These are phyloP conservation scores for Solea senegalensis DNA, from an alignment of 2,113 vertebrate species.

Conservation along the genomic window DNA sequence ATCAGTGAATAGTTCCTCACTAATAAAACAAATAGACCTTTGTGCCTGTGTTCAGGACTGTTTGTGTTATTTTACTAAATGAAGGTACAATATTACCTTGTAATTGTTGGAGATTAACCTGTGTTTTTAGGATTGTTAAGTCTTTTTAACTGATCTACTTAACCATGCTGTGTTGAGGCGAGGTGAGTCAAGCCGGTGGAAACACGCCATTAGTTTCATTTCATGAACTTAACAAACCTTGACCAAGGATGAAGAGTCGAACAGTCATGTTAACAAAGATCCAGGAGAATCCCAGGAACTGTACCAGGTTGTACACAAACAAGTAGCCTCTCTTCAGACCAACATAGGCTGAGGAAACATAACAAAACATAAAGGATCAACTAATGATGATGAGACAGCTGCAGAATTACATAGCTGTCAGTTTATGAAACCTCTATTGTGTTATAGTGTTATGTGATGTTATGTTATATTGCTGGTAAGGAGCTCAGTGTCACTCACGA, in stretches of 20 bases:
- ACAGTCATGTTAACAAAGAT: slow-evolving; percentile 96
- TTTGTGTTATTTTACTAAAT: slow-evolving; percentile 11
- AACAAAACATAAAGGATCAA: neutral
- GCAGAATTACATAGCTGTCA: neutral
- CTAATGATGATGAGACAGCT: neutral
- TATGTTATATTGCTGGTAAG: neutral
- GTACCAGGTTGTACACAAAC: slow-evolving; percentile 94
- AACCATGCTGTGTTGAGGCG: too few species aligned
- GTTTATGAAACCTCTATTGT: neutral
- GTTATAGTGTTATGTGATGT: neutral
- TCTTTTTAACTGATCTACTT: too few species aligned
- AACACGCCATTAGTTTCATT: neutral
- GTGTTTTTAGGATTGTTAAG: too few species aligned
- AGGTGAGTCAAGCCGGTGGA: too few species aligned
- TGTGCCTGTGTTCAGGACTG: neutral
- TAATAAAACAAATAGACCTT: slow-evolving; percentile 5
- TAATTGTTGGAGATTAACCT: too few species aligned
- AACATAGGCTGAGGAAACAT: slow-evolving; percentile 64
- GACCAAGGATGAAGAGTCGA: slow-evolving; percentile 90
- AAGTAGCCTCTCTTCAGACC: slow-evolving; percentile 90
- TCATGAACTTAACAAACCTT: slow-evolving; percentile 78
- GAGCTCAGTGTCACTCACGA: slow-evolving; percentile 84
- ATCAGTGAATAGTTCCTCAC: slow-evolving; percentile 41
- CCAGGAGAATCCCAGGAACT: slow-evolving; percentile 96
- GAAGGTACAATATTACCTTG: slow-evolving; percentile 6